Evolutionary conservation across 1,140 invertebrate genomes (phyloP).

Genomic region (Trichonephila inaurata): DNA sequence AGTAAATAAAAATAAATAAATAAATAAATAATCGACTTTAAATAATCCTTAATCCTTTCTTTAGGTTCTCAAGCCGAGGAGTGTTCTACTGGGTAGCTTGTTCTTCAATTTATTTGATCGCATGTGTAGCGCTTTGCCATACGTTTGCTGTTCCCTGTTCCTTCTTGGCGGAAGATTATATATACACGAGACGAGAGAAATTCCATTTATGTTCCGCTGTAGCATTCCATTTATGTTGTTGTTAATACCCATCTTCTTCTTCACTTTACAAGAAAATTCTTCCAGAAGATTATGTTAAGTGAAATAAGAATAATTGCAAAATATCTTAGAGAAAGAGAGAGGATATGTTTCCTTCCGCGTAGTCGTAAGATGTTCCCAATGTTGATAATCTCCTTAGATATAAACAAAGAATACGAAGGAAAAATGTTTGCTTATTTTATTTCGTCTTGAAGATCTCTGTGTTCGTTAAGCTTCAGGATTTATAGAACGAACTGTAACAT

Average conservation of each 20-base stretch:
- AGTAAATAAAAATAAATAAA: slow-evolving; percentile 37
- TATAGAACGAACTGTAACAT: not conserved
- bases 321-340: slow-evolving; percentile 43
- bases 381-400: slow-evolving; percentile 52
- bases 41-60: slow-evolving; percentile 75
- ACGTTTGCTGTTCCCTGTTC: slow-evolving; percentile 2
- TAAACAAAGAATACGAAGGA: slow-evolving; percentile 14
- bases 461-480: not conserved
- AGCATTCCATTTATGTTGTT: slow-evolving; percentile 49
- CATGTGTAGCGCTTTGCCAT: not conserved
- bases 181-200: not conserved
- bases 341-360: not conserved
- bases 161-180: slow-evolving; percentile 15
- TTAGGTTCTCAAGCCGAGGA: not conserved
- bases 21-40: slow-evolving; percentile 69
- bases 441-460: not conserved
- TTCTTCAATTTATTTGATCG: slow-evolving; percentile 75
- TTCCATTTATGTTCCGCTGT: slow-evolving; percentile 40
- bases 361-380: not conserved
- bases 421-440: slow-evolving; percentile 23
- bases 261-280: slow-evolving; percentile 44
- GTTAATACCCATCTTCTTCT: slow-evolving; percentile 59
- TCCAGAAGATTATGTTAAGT: slow-evolving; percentile 60
- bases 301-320: slow-evolving; percentile 69
- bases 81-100: slow-evolving; percentile 46